A percentile compares a stretch with the other conserved stretches of the same genome.
Conservation (phyloP, 2,797 vertebrate genomes). For the Apodemus agrarius region DNA sequence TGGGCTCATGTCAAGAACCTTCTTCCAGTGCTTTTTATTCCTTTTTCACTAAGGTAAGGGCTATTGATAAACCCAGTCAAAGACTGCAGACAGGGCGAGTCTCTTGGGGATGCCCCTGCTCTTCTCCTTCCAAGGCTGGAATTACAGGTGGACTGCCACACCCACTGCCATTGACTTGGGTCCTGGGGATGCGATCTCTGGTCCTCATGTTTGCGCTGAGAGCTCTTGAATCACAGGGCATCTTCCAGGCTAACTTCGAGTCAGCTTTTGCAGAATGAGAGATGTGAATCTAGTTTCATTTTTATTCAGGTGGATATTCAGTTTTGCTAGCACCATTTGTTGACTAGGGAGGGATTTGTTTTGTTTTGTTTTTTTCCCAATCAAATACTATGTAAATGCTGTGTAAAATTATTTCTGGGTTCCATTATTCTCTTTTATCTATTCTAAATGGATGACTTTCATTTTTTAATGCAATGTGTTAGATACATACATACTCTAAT, state of each 20-base stretch:
- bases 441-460: constrained; percentile 19
- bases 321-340: background rate
- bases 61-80: background rate
- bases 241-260: background rate
- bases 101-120: background rate
- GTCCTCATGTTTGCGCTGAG: background rate
- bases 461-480: background rate
- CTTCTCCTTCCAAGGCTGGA: background rate
- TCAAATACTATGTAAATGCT: background rate
- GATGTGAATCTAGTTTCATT: background rate
- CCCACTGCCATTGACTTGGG: background rate
- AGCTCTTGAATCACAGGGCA: background rate
- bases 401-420: background rate
- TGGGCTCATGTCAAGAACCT: background rate
- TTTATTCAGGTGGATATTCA: background rate
- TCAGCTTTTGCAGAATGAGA: background rate
- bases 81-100: background rate
- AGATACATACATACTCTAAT: background rate
- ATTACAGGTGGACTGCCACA: background rate
- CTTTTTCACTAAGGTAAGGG: background rate
- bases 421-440: background rate
- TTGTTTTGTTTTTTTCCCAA: background rate
- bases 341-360: background rate
- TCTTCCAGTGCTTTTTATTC: background rate
- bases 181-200: background rate